phyloP scores from a whole-genome alignment of 2,113 vertebrate genomes.

The Cinclus cinclus region DNA sequence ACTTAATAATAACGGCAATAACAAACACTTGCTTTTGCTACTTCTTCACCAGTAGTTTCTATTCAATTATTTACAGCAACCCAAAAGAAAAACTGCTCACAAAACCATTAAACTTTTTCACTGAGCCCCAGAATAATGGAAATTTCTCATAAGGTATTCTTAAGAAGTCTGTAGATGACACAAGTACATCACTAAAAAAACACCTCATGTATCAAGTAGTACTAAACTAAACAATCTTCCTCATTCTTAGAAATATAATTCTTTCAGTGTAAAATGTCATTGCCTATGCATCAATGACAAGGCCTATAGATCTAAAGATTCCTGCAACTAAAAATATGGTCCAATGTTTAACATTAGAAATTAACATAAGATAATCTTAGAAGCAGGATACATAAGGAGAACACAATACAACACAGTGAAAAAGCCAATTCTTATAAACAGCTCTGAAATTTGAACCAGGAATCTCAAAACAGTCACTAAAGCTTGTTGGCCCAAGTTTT shows the following conservation, averaged over 20 bases:
- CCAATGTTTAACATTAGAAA: background rate
- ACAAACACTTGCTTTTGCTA: background rate
- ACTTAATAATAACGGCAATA: background rate
- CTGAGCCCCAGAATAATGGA: background rate
- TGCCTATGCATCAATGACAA: background rate
- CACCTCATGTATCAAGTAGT: rapidly evolving
- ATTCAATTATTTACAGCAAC: background rate
- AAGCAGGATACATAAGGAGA: background rate
- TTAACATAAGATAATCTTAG: background rate
- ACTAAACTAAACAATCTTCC: background rate
- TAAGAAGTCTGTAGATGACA: background rate
- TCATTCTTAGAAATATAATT: background rate
- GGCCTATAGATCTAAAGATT: background rate
- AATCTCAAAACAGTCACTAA: background rate
- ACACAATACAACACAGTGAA: background rate
- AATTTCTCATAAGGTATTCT: background rate
- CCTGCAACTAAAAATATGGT: background rate
- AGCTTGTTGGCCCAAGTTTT: background rate
- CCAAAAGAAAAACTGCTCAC: background rate
- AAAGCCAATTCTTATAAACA: background rate
- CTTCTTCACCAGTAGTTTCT: background rate
- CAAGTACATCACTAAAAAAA: background rate
- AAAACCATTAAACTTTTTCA: background rate
- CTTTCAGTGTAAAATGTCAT: background rate
- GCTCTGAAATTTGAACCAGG: background rate